These are phyloP conservation scores for Rhamphomyia laevipes DNA, from an alignment of 2,888 invertebrate species.

Conservation along the genomic window DNA sequence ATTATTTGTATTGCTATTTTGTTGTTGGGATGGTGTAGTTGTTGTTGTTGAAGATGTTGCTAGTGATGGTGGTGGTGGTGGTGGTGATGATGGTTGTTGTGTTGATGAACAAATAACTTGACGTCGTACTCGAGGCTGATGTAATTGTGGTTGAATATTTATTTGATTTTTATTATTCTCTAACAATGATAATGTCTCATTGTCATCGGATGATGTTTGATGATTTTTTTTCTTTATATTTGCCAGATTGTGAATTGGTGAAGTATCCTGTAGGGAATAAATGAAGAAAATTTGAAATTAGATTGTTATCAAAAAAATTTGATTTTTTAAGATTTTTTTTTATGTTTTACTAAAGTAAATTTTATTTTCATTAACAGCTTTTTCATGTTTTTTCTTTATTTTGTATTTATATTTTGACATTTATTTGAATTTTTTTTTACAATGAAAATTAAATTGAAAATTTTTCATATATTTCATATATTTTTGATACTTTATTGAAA, in stretches of 20 bases:
- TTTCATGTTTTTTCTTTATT: too few species aligned
- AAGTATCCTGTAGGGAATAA: slow-evolving; percentile 28
- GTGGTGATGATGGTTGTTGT: slow-evolving; percentile 11
- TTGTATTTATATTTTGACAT: too few species aligned
- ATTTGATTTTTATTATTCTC: slow-evolving; percentile 31
- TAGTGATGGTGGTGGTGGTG: slow-evolving; percentile 8
- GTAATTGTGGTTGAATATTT: slow-evolving; percentile 27
- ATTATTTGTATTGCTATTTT: slow-evolving; percentile 7
- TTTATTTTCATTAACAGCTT: too few species aligned
- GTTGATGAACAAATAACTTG: slow-evolving; percentile 9
- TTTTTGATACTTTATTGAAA: too few species aligned
- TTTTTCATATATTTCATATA: too few species aligned
- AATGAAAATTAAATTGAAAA: too few species aligned
- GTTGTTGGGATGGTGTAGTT: slow-evolving; percentile 12
- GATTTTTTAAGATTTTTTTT: too few species aligned
- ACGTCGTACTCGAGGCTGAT: slow-evolving; percentile 14
- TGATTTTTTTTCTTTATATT: slow-evolving; percentile 30
- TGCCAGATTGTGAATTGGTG: slow-evolving; percentile 38
- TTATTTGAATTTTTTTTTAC: too few species aligned
- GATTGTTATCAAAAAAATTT: too few species aligned
- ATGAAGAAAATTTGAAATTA: not conserved
- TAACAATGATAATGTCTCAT: slow-evolving; percentile 33
- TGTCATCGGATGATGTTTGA: slow-evolving; percentile 19
- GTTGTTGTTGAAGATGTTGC: slow-evolving; percentile 11
- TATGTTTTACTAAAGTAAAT: too few species aligned